Evolutionary conservation across 1,140 invertebrate genomes (phyloP).

Genomic region (Drosophila kikkawai): DNA sequence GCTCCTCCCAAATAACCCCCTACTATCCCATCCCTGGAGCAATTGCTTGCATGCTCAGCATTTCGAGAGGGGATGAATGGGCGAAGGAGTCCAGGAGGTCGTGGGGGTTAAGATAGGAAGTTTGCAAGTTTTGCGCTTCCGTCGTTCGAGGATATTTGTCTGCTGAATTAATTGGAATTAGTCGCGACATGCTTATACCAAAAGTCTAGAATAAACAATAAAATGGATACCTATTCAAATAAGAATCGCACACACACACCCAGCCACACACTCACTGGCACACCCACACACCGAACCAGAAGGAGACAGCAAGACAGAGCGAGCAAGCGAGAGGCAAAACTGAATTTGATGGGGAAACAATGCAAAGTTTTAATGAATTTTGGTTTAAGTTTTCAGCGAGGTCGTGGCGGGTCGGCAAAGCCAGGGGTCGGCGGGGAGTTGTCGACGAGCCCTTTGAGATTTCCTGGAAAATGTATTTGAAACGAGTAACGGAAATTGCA

Average conservation of each 20-base stretch:
- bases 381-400: constrained; percentile 80
- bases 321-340: constrained; percentile 38
- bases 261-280: constrained; percentile 25
- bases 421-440: constrained; percentile 3
- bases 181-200: constrained; percentile 83
- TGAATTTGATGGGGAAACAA: constrained; percentile 62
- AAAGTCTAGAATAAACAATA: constrained; percentile 83
- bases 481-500: constrained; percentile 82
- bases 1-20: neutral
- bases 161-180: constrained; percentile 84
- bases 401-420: constrained; percentile 4
- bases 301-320: constrained; percentile 14
- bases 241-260: constrained; percentile 44
- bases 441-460: constrained; percentile 72
- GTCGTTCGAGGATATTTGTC: constrained; percentile 79
- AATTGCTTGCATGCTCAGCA: constrained; percentile 69
- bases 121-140: constrained; percentile 65
- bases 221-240: constrained; percentile 84
- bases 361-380: constrained; percentile 84
- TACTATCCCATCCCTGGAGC: neutral
- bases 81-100: neutral
- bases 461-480: constrained; percentile 82
- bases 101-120: constrained; percentile 27
- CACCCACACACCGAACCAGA: constrained; percentile 23
- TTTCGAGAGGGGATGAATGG: constrained; percentile 24